Percentiles rank a stretch among this genome's conserved stretches.
Evolutionary conservation across 2,888 invertebrate species (phyloP).

Genomic region (Lymantria dispar): DNA sequence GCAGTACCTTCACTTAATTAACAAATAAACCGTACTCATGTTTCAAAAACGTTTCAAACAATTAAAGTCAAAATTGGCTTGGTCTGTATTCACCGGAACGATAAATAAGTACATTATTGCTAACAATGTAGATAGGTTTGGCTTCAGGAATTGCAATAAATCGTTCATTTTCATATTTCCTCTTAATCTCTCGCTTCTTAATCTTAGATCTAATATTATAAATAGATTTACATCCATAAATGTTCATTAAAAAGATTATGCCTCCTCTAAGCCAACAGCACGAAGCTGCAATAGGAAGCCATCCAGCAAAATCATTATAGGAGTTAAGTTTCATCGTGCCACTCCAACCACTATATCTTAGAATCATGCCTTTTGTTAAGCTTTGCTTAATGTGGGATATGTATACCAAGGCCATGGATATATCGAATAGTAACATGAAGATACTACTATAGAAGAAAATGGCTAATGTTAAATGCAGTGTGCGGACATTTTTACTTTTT

Average conservation of each 20-base stretch:
- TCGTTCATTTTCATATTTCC: slow-evolving; percentile 23
- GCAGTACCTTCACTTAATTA: slow-evolving; percentile 27
- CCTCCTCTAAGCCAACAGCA: slow-evolving; percentile 58
- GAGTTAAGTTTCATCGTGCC: slow-evolving; percentile 43
- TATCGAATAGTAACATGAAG: slow-evolving; percentile 48
- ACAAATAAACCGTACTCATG: slow-evolving; percentile 1
- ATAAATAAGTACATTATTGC: slow-evolving; percentile 41
- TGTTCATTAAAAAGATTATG: slow-evolving; percentile 46
- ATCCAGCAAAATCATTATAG: slow-evolving; percentile 59
- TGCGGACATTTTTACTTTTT: slow-evolving; percentile 14
- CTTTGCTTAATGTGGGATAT: slow-evolving; percentile 64
- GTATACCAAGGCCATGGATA: slow-evolving; percentile 65
- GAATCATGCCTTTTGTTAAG: slow-evolving; percentile 60
- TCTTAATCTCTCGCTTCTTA: slow-evolving; percentile 41
- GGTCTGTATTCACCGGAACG: slow-evolving; percentile 13
- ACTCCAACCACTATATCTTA: slow-evolving; percentile 65
- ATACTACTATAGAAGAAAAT: slow-evolving; percentile 42
- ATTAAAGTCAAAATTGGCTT: background rate
- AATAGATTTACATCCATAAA: slow-evolving; percentile 50
- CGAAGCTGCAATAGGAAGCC: slow-evolving; percentile 58
- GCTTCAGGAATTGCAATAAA: slow-evolving; percentile 55
- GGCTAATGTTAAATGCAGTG: slow-evolving; percentile 37
- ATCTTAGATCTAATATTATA: slow-evolving; percentile 35
- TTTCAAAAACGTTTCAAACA: background rate
- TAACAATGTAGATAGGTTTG: slow-evolving; percentile 8